Evolutionary conservation across 2,797 vertebrate genomes (phyloP), one percentile per base, ranked within the genome.

Genomic region (Crocodylus rhombifer): DNA sequence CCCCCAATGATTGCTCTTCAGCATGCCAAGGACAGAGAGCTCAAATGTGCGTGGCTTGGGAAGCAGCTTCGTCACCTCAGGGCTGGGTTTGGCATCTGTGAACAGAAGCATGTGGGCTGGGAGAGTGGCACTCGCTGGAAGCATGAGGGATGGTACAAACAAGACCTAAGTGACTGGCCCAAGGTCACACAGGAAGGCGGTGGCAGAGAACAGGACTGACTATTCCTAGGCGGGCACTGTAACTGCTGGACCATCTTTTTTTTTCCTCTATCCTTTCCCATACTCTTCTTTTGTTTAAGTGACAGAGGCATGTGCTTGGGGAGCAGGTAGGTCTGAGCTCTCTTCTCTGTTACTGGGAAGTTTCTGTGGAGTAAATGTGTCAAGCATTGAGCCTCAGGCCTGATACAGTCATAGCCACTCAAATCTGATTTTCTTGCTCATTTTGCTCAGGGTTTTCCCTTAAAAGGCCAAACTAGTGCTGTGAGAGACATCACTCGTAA

Each of bases 191-290:
- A 61, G 14, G 42, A 73, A 87, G 56, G 14, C 6, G 4, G 30
- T 76, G 56, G 9, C 14, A 33, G 57, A 61, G 36, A 28, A 14
- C 5, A 56, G n/a, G 60, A 20, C 67, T 51, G 6, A 4, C 11
- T 1, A 0, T 1, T 17, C 17, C 17, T 4, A 23, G 16, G 28
- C 4, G 55, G 73, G 11, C 1, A 0, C 42, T 73, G 57, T 78
- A 18, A 64, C 23, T 62, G 2, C 51, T 84, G n/a, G 16, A 30
- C 6, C 23, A 25, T 17, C 65, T 25, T 80, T 30, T 57, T 81
- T 86, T 56, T 71, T 71, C 15, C 13, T 42, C 42, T 42, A 42
- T 42, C 42, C 42, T 42, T 42, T 23, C n/a, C 30, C 18, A 74
- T 25, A 57, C 20, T 11, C 7, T 76, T 10, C 14, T 3, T 65